Evolutionary conservation across 64 coral and sea anemone genomes (phyloP).

Genomic region (Hydrozoanthus tunicans): DNA sequence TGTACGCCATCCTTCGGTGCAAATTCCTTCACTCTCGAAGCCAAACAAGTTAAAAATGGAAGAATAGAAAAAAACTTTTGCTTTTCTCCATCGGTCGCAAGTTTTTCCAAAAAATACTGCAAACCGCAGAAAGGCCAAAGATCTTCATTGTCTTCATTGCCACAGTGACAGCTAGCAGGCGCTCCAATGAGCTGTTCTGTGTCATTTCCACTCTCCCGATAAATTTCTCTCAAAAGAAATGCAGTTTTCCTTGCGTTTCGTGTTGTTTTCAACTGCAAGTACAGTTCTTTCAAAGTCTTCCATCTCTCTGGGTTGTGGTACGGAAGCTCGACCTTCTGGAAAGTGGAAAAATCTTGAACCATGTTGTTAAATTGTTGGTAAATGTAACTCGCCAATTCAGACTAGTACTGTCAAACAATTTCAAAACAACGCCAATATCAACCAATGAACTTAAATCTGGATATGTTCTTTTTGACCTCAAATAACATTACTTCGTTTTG

Average conservation of each 20-base stretch:
- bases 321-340: conserved; percentile 20
- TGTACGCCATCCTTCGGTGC: conserved; percentile 56
- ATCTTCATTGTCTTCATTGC: background rate
- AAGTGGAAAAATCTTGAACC: conserved; percentile 25
- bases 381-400: background rate
- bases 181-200: conserved; percentile 21
- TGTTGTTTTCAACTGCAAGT: conserved; percentile 14
- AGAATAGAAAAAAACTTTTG: conserved; percentile 61
- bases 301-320: conserved; percentile 25
- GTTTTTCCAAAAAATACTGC: conserved; percentile 65
- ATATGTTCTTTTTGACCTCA: conserved; percentile 9
- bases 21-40: conserved; percentile 63
- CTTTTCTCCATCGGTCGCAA: conserved; percentile 46
- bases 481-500: background rate
- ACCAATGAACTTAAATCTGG: background rate
- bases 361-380: background rate
- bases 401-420: background rate
- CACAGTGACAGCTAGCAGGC: background rate
- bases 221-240: conserved; percentile 52
- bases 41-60: conserved; percentile 66
- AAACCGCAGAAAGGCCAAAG: conserved; percentile 68
- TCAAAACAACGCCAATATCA: background rate
- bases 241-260: background rate
- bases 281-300: conserved; percentile 31
- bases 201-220: conserved; percentile 59